phyloP scores from a whole-genome alignment of 2,797 vertebrate genomes.

The Sus cebifrons region DNA sequence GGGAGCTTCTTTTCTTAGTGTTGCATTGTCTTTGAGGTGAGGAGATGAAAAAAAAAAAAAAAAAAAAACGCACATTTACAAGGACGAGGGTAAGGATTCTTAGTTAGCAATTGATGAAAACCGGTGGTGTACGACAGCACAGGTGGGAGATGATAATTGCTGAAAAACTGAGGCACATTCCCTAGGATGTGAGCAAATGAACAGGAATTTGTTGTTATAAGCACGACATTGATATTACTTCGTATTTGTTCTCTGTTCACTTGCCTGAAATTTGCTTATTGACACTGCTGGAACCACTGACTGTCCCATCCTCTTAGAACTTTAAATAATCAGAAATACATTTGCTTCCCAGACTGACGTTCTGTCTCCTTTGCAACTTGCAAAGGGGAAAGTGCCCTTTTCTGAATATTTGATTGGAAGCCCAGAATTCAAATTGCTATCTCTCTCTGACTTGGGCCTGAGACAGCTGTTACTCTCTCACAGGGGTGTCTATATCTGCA shows the following conservation, averaged over 20 bases:
- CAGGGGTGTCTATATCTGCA: not conserved
- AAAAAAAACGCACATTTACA: not conserved
- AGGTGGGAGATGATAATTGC: not conserved
- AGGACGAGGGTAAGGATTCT: not conserved
- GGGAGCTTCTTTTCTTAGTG: not conserved
- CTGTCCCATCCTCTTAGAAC: not conserved
- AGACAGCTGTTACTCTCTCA: not conserved
- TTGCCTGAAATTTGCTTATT: not conserved
- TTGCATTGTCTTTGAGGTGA: not conserved
- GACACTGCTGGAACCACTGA: not conserved
- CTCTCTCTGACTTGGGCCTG: not conserved
- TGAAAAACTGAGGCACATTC: not conserved
- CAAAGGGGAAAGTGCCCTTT: constrained; percentile 30
- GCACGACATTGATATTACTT: not conserved
- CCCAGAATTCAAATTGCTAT: constrained; percentile 18
- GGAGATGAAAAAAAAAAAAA: constrained; percentile 24
- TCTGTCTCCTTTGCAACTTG: constrained; percentile 59
- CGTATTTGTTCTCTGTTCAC: not conserved
- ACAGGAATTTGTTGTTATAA: not conserved
- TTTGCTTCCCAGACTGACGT: constrained; percentile 32
- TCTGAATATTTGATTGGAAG: constrained; percentile 41
- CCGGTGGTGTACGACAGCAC: not conserved
- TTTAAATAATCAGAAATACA: constrained; percentile 50
- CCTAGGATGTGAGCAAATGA: not conserved
- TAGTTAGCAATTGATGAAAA: not conserved